Conservation (phyloP, 1,140 invertebrate genomes). For the Aricia agestis region DNA sequence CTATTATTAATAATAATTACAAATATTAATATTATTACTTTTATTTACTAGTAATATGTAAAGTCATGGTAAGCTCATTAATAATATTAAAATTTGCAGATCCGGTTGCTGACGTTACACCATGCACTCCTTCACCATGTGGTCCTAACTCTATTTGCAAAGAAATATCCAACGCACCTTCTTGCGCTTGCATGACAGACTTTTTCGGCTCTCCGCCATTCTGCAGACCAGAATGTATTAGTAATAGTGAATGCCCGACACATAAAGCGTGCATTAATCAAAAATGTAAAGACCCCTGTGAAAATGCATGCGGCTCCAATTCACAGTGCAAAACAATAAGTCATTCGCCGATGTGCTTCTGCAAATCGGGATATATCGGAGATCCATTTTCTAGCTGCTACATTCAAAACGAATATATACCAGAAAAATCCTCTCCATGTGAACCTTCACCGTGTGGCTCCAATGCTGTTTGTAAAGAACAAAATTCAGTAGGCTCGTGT, state of each 20-base stretch:
- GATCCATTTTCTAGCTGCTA: conserved; percentile 80
- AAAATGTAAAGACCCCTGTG: conserved; percentile 85
- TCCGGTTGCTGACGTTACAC: conserved; percentile 65
- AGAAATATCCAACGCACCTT: conserved; percentile 76
- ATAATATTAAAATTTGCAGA: conserved; percentile 39
- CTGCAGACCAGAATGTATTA: conserved; percentile 84
- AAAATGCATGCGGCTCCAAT: conserved; percentile 82
- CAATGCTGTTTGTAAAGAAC: conserved; percentile 80
- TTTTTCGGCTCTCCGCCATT: conserved; percentile 83
- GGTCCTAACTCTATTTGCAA: conserved; percentile 86
- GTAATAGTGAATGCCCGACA: conserved; percentile 84
- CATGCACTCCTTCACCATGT: conserved; percentile 83
- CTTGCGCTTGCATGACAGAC: conserved; percentile 81
- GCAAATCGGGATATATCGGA: conserved; percentile 76
- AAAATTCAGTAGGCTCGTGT: conserved; percentile 81
- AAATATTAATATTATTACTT: background rate
- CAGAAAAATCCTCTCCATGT: conserved; percentile 74
- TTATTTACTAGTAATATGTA: background rate
- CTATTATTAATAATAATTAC: too few relatives aligned
- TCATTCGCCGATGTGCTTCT: conserved; percentile 82
- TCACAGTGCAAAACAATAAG: conserved; percentile 83
- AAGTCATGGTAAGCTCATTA: background rate
- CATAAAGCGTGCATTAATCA: conserved; percentile 83
- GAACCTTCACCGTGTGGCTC: conserved; percentile 82
- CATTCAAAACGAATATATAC: conserved; percentile 33